These are phyloP conservation scores for Rhadina sibilatrix DNA, from an alignment of 2,113 vertebrate species.

Conservation along the genomic window DNA sequence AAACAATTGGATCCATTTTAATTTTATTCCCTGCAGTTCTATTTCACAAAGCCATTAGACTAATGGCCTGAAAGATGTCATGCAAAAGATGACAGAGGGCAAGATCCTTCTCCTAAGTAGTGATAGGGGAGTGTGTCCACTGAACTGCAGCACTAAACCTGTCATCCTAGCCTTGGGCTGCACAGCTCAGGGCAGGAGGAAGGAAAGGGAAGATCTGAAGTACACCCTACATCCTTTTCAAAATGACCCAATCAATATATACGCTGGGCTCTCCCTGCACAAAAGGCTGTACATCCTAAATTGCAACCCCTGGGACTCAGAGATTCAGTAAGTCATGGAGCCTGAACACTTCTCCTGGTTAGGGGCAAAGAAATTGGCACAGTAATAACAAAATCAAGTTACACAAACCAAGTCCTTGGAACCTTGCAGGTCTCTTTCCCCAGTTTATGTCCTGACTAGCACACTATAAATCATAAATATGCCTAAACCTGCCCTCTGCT, in stretches of 20 bases:
- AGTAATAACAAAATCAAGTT: neutral
- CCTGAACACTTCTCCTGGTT: neutral
- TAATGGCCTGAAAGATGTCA: neutral
- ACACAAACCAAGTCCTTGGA: neutral
- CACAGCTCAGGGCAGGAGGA: neutral
- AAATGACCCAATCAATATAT: neutral
- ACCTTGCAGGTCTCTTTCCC: neutral
- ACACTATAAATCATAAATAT: neutral
- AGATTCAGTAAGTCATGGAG: neutral
- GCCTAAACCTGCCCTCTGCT: neutral
- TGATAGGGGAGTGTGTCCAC: neutral
- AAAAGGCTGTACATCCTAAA: neutral
- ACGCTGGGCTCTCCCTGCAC: fast-evolving
- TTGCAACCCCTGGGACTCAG: neutral
- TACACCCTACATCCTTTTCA: neutral
- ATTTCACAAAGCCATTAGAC: slow-evolving; percentile 5
- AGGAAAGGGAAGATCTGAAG: neutral
- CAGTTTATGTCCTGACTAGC: neutral
- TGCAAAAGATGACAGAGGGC: neutral
- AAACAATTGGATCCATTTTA: neutral
- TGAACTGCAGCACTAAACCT: neutral
- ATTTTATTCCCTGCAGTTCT: neutral
- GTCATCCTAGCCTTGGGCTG: neutral
- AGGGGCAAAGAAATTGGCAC: neutral
- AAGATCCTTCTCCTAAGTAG: neutral